Base-by-base conservation (phyloP, 2,888 invertebrate genomes). In the Chaetogeoica ovagalla region DNA sequence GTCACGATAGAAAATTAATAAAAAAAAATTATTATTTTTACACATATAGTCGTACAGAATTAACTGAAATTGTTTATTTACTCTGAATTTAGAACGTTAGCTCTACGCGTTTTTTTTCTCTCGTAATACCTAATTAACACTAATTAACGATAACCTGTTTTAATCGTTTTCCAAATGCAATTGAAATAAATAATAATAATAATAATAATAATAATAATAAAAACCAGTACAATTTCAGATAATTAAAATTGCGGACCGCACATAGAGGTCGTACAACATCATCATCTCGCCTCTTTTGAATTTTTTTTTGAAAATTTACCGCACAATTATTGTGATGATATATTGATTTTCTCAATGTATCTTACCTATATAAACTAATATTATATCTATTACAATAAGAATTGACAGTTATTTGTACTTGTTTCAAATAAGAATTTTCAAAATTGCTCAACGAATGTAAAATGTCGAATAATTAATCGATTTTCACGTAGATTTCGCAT, bases 111-210 rank as follows among this genome's bases (percentile, higher is more conserved):
- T 52, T 48, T 65, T 39, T 39, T 21, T 19, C 55, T 23, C 13
- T 19, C 3, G 0, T 0, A 57, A 39, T 39, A 39, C 4, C 19
- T 55, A 55, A 55, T 55, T 55, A 55, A 19, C 55, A 9, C 70
- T 57, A 70, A 70, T 59, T 55, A 39, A 57, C 37, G 57, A 3
- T 37, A 57, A 57, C 70, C 21, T 1, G 70, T 70, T 70, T 70
- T 37, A 70, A 17, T 70, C 57, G 57, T 37, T 57, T 39, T 39
- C 39, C 19, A 52, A 69, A 52, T 19, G 43, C 8, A 6, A 48
- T 23, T 48, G 5, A 55, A 69, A 69, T 7, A 23, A 30, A 69
- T 2, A 23, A n/a, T n/a, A n/a, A n/a, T n/a, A n/a, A n/a, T n/a
- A n/a, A n/a, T n/a, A n/a, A n/a, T n/a, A n/a, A n/a, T n/a, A n/a